A percentile compares a stretch with the other conserved stretches of the same genome.
Conservation (phyloP, 1,140 invertebrate species). For the Ephestia elutella region DNA sequence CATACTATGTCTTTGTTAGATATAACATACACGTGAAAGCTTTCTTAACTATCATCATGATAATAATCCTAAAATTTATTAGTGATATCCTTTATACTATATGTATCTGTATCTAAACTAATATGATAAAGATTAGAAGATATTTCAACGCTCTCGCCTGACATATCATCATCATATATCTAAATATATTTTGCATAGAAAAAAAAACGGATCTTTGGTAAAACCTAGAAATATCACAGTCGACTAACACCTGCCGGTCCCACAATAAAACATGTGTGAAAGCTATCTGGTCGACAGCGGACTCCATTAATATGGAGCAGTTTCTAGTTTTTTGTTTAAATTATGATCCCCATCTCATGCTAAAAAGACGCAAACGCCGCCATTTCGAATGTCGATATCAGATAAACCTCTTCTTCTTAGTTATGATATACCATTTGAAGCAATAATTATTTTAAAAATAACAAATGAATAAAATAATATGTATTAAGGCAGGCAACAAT, state of each 20-base stretch:
- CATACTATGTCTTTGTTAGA: no score
- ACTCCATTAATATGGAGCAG: background rate
- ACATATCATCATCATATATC: background rate
- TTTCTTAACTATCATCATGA: no score
- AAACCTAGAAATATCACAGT: background rate
- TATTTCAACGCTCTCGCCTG: background rate
- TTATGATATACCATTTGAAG: no score
- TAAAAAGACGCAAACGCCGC: no score
- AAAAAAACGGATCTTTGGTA: background rate
- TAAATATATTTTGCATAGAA: background rate
- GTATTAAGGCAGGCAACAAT: no score
- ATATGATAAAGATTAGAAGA: background rate
- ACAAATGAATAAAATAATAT: no score
- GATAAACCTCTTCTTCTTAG: no score
- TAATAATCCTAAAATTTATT: no score
- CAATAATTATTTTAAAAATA: no score
- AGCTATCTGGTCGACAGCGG: background rate
- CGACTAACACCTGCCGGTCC: background rate
- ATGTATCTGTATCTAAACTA: background rate
- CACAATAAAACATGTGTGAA: constrained; percentile 3
- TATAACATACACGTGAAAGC: no score
- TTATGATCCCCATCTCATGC: background rate
- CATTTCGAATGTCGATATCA: no score
- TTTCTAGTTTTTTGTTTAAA: background rate
- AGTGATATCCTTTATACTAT: no score